Evolutionary conservation across 1,140 invertebrate species (phyloP), one percentile per base, ranked within the genome.

Genomic region (Brachystomella parvula): DNA sequence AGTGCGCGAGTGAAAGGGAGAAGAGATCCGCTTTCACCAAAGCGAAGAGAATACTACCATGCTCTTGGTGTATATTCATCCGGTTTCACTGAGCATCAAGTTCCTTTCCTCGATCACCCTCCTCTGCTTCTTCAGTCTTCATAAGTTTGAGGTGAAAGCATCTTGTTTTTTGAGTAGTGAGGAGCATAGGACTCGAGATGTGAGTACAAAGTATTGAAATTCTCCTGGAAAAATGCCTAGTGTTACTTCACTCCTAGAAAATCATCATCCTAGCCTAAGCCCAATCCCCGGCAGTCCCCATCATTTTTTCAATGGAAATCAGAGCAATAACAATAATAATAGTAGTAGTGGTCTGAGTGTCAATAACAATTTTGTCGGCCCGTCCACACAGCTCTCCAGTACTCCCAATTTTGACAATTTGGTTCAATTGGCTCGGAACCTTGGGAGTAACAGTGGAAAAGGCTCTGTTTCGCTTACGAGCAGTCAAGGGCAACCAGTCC

Each of bases 221-320:
- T n/a, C n/a, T n/a, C n/a, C n/a, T n/a, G n/a, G n/a, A 2, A 67
- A 26, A 64, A 68, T 68, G 67, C 67, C 67, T 3, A 68, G 67
- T 57, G 67, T 68, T 6, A 68, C 21, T 33, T 65, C 67, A 21
- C 49, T 68, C 19, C 30, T 68, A 39, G 67, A 68, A 35, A 68
- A 68, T 47, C 67, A 68, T 44, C 63, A 65, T 53, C 67, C 67
- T 1, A 64, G 21, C n/a, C 58, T 68, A 31, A 68, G 67, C 28
- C 67, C 67, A 3, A 68, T 68, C n/a, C 67, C 67, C 2, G 67
- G 67, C 1, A 68, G 67, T 30, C 67, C 67, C 15, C 67, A 68
- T 29, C 19, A 24, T 29, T 30, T 28, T 44, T 15, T 3, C 2
- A 66, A 65, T 65, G 56, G 28, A n/a, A 65, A 65, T 29, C 17